These are phyloP conservation scores for Corynorhinus townsendii DNA, from an alignment of 2,113 vertebrate species.

Conservation along the genomic window DNA sequence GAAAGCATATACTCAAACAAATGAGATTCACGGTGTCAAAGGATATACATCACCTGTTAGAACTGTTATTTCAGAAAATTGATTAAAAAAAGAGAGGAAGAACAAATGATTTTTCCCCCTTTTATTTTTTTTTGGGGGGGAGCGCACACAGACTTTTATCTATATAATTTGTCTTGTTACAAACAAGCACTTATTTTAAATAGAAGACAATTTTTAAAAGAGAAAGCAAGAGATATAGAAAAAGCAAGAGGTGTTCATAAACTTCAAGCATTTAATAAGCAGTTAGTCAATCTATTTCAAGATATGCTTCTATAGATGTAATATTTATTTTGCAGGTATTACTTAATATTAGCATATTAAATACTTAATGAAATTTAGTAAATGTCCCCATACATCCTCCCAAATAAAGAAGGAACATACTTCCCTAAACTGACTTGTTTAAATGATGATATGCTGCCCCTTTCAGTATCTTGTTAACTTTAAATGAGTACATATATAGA, in stretches of 20 bases:
- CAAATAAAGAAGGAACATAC: not conserved
- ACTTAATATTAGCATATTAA: conserved; percentile 30
- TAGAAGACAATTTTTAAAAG: not conserved
- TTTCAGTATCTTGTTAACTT: conserved; percentile 13
- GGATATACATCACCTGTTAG: not conserved
- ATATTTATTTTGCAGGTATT: conserved; percentile 16
- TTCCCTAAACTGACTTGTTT: not conserved
- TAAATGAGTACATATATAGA: not conserved
- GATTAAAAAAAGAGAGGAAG: not conserved
- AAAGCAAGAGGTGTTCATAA: conserved; percentile 4
- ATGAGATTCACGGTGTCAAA: not conserved
- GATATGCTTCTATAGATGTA: not conserved
- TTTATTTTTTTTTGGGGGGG: not conserved
- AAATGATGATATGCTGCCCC: not conserved
- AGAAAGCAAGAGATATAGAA: not conserved
- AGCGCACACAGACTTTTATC: not conserved
- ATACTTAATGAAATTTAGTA: not conserved
- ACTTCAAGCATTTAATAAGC: not conserved
- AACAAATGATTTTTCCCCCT: not conserved
- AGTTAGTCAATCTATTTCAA: not conserved
- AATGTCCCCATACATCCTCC: not conserved
- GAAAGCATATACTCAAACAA: not conserved
- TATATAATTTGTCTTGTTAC: not conserved
- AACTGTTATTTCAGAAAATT: conserved; percentile 21
- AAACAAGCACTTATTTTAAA: conserved; percentile 9